Percentiles rank a stretch among this genome's conserved stretches.
These are phyloP conservation scores for Eriosoma lanigerum DNA, from an alignment of 1,140 invertebrate genomes.

Conservation along the genomic window DNA sequence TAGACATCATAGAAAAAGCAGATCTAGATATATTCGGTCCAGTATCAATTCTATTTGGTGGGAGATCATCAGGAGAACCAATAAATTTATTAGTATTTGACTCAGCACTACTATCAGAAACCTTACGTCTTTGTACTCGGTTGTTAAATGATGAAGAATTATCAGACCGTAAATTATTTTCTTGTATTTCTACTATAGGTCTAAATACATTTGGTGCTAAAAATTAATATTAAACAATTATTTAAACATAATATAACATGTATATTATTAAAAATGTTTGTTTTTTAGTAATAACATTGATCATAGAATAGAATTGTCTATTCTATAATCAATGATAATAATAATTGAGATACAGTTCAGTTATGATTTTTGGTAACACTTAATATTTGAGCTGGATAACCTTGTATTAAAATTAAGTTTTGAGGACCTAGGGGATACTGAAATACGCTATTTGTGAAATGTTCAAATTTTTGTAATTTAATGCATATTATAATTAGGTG, in stretches of 20 bases:
- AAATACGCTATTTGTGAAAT: no score
- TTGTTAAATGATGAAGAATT: slow-evolving; percentile 2
- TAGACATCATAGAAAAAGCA: slow-evolving; percentile 38
- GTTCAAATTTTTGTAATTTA: no score
- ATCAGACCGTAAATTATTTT: not conserved
- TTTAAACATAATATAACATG: not conserved
- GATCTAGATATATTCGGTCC: slow-evolving; percentile 31
- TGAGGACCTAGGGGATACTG: no score
- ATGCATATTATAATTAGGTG: no score
- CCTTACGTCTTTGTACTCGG: slow-evolving; percentile 28
- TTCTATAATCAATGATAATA: no score
- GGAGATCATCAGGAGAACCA: slow-evolving; percentile 31
- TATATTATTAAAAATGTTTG: no score
- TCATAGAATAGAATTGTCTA: no score
- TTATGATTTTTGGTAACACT: no score
- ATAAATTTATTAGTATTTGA: slow-evolving; percentile 37
- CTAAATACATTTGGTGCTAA: slow-evolving; percentile 46
- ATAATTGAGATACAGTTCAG: no score
- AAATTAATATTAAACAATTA: not conserved
- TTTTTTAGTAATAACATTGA: no score
- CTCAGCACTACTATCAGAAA: slow-evolving; percentile 45
- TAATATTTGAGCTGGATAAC: no score
- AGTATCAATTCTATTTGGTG: slow-evolving; percentile 14
- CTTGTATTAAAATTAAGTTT: no score
- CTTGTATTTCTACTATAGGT: slow-evolving; percentile 43